These are phyloP conservation scores for Eupithecia centaureata DNA, from an alignment of 2,888 invertebrate genomes.

Conservation along the genomic window DNA sequence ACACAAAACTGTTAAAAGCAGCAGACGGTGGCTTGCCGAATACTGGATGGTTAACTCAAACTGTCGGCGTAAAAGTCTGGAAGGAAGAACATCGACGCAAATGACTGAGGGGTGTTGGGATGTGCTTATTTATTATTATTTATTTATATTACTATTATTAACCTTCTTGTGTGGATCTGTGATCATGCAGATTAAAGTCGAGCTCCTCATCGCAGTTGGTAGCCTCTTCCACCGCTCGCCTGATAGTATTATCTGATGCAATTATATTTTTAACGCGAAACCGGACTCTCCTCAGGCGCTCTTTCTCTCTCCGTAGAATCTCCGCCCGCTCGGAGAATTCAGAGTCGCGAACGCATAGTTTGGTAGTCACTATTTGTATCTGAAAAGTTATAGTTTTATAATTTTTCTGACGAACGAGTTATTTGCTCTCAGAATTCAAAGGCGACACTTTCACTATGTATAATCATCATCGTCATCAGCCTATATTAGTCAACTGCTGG, in stretches of 20 bases:
- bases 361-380: constrained; percentile 72
- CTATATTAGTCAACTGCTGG: too few species aligned
- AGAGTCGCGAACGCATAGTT: constrained; percentile 65
- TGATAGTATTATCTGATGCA: constrained; percentile 57
- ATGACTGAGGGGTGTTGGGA: too few species aligned
- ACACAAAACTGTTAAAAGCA: too few species aligned
- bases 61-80: too few species aligned
- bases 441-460: too few species aligned
- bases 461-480: too few species aligned
- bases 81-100: too few species aligned
- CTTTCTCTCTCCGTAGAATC: constrained; percentile 55
- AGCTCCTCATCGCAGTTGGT: constrained; percentile 48
- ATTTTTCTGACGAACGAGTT: neutral
- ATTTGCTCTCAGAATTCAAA: too few species aligned
- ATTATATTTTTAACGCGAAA: constrained; percentile 64
- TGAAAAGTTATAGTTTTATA: constrained; percentile 35
- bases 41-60: too few species aligned
- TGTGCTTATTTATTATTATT: too few species aligned
- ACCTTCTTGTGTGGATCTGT: constrained; percentile 58
- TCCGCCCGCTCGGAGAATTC: constrained; percentile 64
- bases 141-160: too few species aligned
- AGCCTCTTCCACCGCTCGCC: constrained; percentile 48
- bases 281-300: constrained; percentile 59
- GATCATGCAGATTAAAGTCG: constrained; percentile 45
- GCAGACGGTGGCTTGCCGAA: too few species aligned